Conservation (phyloP, 2,888 invertebrate genomes). For the Amaurobius ferox region DNA sequence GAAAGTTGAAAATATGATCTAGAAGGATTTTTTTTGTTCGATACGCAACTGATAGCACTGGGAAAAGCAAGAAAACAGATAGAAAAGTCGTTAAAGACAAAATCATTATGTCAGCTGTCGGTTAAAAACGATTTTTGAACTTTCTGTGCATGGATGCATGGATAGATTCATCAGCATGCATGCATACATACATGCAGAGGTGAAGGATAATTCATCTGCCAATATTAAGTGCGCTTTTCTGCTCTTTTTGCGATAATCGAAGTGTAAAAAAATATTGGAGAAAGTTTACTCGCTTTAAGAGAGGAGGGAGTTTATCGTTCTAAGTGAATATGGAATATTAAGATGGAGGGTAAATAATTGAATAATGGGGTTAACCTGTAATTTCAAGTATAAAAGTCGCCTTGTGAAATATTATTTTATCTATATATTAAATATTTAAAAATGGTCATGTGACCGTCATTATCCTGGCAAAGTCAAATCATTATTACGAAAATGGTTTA, state of each 20-base stretch:
- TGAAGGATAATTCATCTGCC: constrained; percentile 59
- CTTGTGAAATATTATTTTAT: too few relatives aligned
- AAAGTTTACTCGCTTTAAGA: too few relatives aligned
- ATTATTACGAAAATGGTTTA: too few relatives aligned
- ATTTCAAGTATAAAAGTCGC: too few relatives aligned
- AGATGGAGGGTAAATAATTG: too few relatives aligned
- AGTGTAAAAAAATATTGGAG: constrained; percentile 16
- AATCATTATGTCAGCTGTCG: constrained; percentile 65
- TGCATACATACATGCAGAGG: background rate
- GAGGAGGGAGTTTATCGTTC: too few relatives aligned
- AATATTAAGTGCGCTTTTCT: constrained; percentile 31
- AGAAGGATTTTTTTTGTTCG: constrained; percentile 23
- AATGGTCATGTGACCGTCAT: too few relatives aligned
- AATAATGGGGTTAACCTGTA: too few relatives aligned
- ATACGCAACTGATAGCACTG: background rate
- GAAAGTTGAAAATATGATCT: constrained; percentile 53
- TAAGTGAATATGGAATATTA: too few relatives aligned
- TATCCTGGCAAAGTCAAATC: too few relatives aligned
- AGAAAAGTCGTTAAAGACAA: constrained; percentile 64
- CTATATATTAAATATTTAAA: too few relatives aligned
- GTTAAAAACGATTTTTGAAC: constrained; percentile 58
- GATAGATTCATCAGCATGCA: background rate
- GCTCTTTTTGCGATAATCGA: background rate
- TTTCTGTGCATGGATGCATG: background rate
- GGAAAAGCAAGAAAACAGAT: constrained; percentile 1